Percentiles rank a stretch among this genome's conserved stretches.
Evolutionary conservation across 1,140 invertebrate genomes (phyloP).

Genomic region (Drosophila biarmipes): DNA sequence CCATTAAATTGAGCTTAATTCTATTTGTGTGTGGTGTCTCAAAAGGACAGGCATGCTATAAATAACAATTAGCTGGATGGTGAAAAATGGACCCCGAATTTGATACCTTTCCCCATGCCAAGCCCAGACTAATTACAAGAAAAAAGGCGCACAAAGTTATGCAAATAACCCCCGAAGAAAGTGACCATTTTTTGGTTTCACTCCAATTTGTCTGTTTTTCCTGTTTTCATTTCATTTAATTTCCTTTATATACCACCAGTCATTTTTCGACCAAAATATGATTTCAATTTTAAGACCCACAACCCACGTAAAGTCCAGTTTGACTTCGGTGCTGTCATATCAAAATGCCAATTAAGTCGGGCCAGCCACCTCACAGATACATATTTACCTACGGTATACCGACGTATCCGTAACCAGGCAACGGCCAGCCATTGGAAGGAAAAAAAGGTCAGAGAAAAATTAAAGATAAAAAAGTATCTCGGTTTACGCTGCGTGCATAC

Average conservation of each 20-base stretch:
- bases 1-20: slow-evolving; percentile 76
- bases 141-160: slow-evolving; percentile 49
- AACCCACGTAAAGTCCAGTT: slow-evolving; percentile 16
- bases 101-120: slow-evolving; percentile 25
- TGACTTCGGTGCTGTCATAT: slow-evolving; percentile 58
- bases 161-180: slow-evolving; percentile 30
- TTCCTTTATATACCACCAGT: not conserved
- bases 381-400: not conserved
- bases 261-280: slow-evolving; percentile 49
- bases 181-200: not conserved
- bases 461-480: slow-evolving; percentile 38
- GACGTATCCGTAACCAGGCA: slow-evolving; percentile 28
- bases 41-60: slow-evolving; percentile 60
- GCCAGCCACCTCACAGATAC: slow-evolving; percentile 43
- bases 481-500: slow-evolving; percentile 51
- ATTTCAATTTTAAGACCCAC: slow-evolving; percentile 64
- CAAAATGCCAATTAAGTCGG: slow-evolving; percentile 75
- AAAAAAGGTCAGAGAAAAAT: slow-evolving; percentile 24
- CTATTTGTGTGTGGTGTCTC: slow-evolving; percentile 48
- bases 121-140: slow-evolving; percentile 65
- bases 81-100: slow-evolving; percentile 60
- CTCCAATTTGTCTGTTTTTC: not conserved
- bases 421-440: slow-evolving; percentile 1
- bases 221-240: slow-evolving; percentile 19
- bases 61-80: slow-evolving; percentile 80